These are phyloP conservation scores for Tympanuchus pallidicinctus DNA, from an alignment of 2,113 vertebrate genomes.

Conservation along the genomic window DNA sequence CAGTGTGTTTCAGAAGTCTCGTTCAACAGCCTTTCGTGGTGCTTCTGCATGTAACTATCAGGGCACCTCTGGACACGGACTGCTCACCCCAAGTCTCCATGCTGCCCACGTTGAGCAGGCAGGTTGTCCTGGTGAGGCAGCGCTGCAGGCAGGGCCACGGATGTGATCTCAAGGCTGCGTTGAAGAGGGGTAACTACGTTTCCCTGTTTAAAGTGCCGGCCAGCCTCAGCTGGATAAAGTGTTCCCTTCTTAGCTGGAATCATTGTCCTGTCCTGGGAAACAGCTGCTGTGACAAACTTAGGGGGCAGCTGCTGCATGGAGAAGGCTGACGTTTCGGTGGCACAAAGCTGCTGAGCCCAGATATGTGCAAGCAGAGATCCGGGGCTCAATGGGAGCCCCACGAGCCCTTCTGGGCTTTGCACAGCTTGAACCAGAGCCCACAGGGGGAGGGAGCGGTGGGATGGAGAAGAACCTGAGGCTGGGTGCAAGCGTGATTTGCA, in stretches of 20 bases:
- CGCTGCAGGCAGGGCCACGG: rapidly evolving
- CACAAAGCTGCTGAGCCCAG: rapidly evolving
- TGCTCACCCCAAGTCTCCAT: background rate
- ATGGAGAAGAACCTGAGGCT: background rate
- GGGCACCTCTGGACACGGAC: background rate
- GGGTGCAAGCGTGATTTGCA: rapidly evolving
- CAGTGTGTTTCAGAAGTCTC: background rate
- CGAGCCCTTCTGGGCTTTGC: background rate
- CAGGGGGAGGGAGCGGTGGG: background rate
- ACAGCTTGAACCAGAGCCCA: background rate
- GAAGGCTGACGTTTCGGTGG: background rate
- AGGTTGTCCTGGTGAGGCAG: background rate
- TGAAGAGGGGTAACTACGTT: conserved; percentile 46
- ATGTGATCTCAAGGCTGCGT: conserved; percentile 23
- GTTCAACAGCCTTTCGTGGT: background rate
- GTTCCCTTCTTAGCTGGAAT: conserved; percentile 50
- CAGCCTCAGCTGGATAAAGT: conserved; percentile 51
- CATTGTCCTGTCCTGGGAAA: background rate
- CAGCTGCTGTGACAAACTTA: conserved; percentile 47
- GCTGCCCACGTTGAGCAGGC: background rate
- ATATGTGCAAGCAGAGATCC: rapidly evolving
- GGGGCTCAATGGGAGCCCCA: background rate
- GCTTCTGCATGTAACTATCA: background rate
- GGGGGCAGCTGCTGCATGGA: background rate
- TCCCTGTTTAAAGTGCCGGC: conserved; percentile 36